Evolutionary conservation across 2,797 vertebrate genomes (phyloP), one percentile per base, ranked within the genome.

Genomic region (Siniperca obscura): DNA sequence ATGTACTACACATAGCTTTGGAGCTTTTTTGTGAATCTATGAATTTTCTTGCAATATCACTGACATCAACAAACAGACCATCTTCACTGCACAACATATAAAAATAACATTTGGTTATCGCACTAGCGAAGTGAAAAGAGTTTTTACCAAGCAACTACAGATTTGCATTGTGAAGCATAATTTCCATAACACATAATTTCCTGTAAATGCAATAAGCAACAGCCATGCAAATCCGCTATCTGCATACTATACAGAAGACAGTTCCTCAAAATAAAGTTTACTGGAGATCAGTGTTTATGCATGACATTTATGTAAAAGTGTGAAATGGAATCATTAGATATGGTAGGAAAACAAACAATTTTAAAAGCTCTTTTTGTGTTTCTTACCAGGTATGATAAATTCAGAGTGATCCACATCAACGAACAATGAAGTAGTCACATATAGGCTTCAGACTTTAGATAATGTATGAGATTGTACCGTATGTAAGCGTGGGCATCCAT

Each of bases 231-330:
- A 50, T 16, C n/a, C 27, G 53, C 1, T 2, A 34, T 62, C 16
- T 76, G 52, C 21, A 66, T 13, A 80, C 12, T 34, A 40, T 8
- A 42, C 64, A 56, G 0, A 12, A 30, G 46, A 56, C 48, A 56
- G n/a, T 21, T 44, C 1, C 22, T 66, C 11, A 42, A 65, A 69
- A 36, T 46, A 22, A 27, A 19, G 25, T 50, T 60, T 36, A 68
- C 46, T 74, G 1, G 34, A 61, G 46, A 66, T 57, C 50, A 59
- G 21, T 36, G 4, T 42, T 38, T 16, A 11, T 68, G n/a, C 0
- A 42, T 78, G 61, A 30, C 9, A 36, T 77, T 59, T n/a, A 16
- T 16, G 14, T 74, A 22, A 83, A 68, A 34, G 13, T 67, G 40
- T 13, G 55, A 70, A 73, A 25, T 27, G 30, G 2, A 46, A 40